Base-by-base conservation (phyloP, 2,888 invertebrate species). In the Amiota mariae region DNA sequence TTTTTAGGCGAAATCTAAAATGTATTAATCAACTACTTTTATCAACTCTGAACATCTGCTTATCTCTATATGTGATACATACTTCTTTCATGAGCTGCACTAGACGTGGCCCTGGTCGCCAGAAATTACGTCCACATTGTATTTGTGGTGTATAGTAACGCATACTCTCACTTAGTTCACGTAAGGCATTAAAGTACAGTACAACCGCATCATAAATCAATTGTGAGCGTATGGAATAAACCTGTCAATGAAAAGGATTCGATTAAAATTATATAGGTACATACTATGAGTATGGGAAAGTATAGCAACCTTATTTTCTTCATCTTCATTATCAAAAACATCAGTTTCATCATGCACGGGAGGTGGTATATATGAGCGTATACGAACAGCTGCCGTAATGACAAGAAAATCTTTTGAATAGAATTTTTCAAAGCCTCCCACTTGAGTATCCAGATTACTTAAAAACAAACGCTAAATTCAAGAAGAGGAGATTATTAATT, bases 151-250 rank as follows among this genome's bases (percentile, higher is more conserved):
- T 78, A 15, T 81, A 80, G 48, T 83, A 86, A 1, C 77, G 76
- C 0, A 76, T 15, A 0, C 67, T 15, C 15, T 80, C 75, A 36
- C 81, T 79, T 9, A 87, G 54, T 56, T 79, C 77, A 0, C 77
- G 94, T 0, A 98, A 91, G 10, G 97, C 97, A 90, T 95, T 96
- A 71, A 96, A 95, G 89, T 97, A 97, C 77, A 98, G 92, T 88
- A 96, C 94, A 70, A 98, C 96, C 0, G 98, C 97, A 89, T 98
- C 98, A 89, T 97, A 98, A 92, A 98, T 95, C 77, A 98, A 75
- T 71, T 87, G 86, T 1, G 77, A 71, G n/a, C 51, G 75, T 36
- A 86, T 13, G 0, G 82, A 77, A 2, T 63, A 15, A 48, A 88
- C 82, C 81, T 86, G 12, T 8, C 0, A 15, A 48, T 24, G 4